phyloP scores from a whole-genome alignment of 2,888 invertebrate species.

The Megalurothrips usitatus region DNA sequence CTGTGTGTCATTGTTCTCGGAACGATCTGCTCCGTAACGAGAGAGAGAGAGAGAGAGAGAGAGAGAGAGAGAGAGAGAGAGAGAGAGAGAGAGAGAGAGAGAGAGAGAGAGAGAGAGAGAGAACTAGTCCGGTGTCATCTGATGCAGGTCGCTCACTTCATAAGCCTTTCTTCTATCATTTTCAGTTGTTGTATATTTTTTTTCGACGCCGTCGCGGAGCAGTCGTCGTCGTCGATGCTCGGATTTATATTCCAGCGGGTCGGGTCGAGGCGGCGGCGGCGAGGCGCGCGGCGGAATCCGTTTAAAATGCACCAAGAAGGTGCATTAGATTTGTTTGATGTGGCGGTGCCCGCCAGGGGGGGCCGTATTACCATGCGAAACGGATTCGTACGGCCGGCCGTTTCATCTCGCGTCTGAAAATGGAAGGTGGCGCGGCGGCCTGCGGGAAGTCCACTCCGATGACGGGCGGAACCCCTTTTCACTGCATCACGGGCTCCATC shows the following conservation, averaged over 20 bases:
- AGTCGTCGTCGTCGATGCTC: neutral
- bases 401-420: too few species aligned
- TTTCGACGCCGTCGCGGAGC: neutral
- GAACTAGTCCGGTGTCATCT: neutral
- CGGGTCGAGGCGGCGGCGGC: too few species aligned
- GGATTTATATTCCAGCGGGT: too few species aligned
- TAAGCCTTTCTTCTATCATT: too few species aligned
- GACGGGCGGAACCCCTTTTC: too few species aligned
- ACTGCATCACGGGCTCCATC: too few species aligned
- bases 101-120: neutral
- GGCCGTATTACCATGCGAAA: neutral
- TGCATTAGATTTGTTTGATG: too few species aligned
- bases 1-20: conserved; percentile 4
- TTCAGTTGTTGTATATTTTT: neutral
- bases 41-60: neutral
- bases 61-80: neutral
- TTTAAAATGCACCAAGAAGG: too few species aligned
- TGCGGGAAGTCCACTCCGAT: too few species aligned
- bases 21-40: neutral
- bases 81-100: neutral
- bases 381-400: neutral
- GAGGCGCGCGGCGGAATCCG: too few species aligned
- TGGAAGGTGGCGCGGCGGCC: too few species aligned
- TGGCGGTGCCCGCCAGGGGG: neutral
- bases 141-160: too few species aligned